Evolutionary conservation across 2,797 vertebrate species (phyloP).

Genomic region (Leuciscus waleckii): DNA sequence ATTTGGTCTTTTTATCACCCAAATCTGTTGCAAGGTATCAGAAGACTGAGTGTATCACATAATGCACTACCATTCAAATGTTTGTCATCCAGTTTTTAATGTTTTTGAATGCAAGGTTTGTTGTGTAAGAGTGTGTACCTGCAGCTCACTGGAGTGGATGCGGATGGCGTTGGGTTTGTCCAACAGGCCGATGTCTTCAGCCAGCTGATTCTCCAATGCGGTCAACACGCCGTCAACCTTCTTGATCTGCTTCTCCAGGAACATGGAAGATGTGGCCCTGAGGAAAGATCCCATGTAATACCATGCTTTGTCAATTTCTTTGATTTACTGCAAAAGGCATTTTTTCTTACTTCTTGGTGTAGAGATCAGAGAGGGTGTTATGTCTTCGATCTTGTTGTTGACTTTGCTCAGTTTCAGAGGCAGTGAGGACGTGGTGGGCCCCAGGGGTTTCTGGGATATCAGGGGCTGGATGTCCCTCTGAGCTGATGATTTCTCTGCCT

Average conservation of each 20-base stretch:
- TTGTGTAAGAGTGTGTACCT: constrained; percentile 70
- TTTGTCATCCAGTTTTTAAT: too few species aligned
- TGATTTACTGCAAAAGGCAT: neutral
- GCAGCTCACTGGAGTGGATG: constrained; percentile 77
- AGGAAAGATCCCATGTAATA: neutral
- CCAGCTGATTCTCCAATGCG: constrained; percentile 83
- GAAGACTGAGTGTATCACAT: neutral
- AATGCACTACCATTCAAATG: neutral
- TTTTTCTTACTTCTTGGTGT: constrained; percentile 84
- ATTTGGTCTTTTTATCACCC: neutral
- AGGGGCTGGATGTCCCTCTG: constrained; percentile 85
- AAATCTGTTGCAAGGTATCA: neutral
- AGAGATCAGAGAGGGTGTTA: constrained; percentile 83
- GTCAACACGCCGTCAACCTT: constrained; percentile 79
- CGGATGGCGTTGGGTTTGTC: constrained; percentile 77
- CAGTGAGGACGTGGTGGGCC: constrained; percentile 78
- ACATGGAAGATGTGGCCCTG: constrained; percentile 86
- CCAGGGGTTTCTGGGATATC: constrained; percentile 78
- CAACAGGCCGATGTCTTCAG: constrained; percentile 78
- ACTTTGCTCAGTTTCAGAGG: constrained; percentile 79
- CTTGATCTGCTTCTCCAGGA: constrained; percentile 86
- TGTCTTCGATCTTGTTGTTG: constrained; percentile 83
- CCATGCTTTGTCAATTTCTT: neutral
- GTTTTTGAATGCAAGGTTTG: neutral
- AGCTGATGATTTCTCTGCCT: constrained; percentile 79